A percentile compares a stretch with the other conserved stretches of the same genome.
Evolutionary conservation across 2,113 vertebrate genomes (phyloP).

Genomic region (Halcyon malimbica): DNA sequence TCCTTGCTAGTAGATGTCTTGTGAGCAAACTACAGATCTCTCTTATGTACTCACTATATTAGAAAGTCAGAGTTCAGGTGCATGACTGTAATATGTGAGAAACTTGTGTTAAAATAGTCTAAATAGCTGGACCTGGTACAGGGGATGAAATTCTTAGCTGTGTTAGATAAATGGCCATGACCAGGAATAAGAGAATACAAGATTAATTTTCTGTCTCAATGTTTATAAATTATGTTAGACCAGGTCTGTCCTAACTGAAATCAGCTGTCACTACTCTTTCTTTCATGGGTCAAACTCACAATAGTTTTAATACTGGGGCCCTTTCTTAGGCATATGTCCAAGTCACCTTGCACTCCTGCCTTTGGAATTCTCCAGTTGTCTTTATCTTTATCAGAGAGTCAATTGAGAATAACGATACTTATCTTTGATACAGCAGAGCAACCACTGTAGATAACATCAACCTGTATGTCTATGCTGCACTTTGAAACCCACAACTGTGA

Average conservation of each 20-base stretch:
- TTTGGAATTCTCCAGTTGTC: not conserved
- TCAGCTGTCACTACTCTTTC: not conserved
- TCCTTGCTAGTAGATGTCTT: not conserved
- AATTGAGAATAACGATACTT: not conserved
- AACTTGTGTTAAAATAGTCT: not conserved
- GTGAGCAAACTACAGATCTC: not conserved
- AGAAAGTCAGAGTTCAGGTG: not conserved
- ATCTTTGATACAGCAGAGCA: not conserved
- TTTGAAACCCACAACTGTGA: rapidly evolving
- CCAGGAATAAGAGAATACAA: not conserved
- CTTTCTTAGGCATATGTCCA: not conserved
- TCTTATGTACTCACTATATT: not conserved
- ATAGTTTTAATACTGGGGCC: not conserved
- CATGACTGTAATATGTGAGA: not conserved
- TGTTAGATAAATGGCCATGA: not conserved
- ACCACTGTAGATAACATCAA: not conserved
- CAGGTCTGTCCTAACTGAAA: not conserved
- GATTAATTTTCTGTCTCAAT: not conserved
- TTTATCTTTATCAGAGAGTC: not conserved
- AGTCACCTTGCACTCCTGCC: not conserved
- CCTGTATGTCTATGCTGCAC: not conserved
- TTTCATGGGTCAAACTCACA: not conserved
- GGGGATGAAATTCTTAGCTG: not conserved
- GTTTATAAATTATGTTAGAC: not conserved
- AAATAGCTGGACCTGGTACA: not conserved